Evolutionary conservation across 2,797 vertebrate species (phyloP), one percentile per base, ranked within the genome.

Genomic region (Sebastes taczanowskii): DNA sequence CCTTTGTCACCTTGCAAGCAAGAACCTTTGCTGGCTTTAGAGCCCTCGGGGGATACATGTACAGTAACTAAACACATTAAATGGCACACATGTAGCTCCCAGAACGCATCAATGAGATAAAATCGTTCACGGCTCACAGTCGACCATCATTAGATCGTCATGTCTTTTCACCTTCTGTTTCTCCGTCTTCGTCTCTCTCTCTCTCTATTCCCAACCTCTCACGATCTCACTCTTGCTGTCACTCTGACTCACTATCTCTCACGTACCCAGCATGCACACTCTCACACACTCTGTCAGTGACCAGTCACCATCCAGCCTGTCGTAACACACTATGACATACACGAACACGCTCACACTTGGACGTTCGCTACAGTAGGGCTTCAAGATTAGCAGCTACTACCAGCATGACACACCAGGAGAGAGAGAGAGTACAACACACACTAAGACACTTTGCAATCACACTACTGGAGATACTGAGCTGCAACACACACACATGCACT

Each of bases 1-100:
- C 89, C 84, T 86, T 74, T 90, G 87, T 91, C 89, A 91, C 89
- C 86, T 80, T 88, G 71, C 83, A 86, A 91, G 85, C 85, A 80
- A 65, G 60, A 87, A 52, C 62, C 46, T 46, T 65, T 80, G 65
- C 29, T 74, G 71, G 61, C 63, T 65, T 55, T 75, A 70, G 25
- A 74, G 80, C 77, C 46, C 53, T 13, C 3, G 4, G 27, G 69
- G 60, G 66, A 67, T 20, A 75, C 78, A 60, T 18, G 14, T 25
- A 53, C 30, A 69, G 53, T 63, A 67, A 77, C 56, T 46, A 64
- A 25, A 80, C 35, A 61, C 20, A 49, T 34, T 34, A 55, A 69
- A 53, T 53, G 4, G 20, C 70, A 55, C 52, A 81, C 32, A 63
- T 38, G 71, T 62, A 18, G 59, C 60, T 68, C 35, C 4, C 9